These are phyloP conservation scores for Leptinotarsa tumamoca DNA, from an alignment of 2,888 invertebrate genomes.

Conservation along the genomic window DNA sequence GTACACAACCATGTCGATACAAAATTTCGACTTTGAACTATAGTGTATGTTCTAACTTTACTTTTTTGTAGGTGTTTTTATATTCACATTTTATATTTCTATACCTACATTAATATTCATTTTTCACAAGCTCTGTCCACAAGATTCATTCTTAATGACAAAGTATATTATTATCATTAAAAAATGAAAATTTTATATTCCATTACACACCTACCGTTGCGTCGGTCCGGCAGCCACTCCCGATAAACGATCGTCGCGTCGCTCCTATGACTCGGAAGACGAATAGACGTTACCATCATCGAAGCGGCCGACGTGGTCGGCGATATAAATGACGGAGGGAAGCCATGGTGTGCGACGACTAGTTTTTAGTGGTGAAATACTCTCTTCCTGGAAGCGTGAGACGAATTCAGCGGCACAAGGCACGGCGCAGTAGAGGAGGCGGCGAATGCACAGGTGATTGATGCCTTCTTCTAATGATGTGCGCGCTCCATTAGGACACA, in stretches of 20 bases:
- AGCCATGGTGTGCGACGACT: slow-evolving; percentile 29
- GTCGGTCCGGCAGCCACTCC: slow-evolving; percentile 2
- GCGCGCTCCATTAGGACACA: slow-evolving; percentile 20
- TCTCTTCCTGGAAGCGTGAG: slow-evolving; percentile 34
- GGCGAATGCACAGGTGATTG: slow-evolving; percentile 35
- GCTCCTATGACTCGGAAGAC: background rate
- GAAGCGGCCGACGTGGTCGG: background rate
- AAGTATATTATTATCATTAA: no score
- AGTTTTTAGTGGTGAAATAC: slow-evolving; percentile 27
- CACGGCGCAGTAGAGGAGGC: slow-evolving; percentile 26
- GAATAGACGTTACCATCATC: background rate
- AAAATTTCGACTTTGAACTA: no score
- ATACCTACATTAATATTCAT: no score
- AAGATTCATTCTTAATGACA: no score
- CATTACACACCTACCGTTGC: background rate
- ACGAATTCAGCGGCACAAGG: slow-evolving; percentile 24
- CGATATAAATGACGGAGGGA: slow-evolving; percentile 22
- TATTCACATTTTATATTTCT: no score
- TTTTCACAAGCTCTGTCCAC: no score
- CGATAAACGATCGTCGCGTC: background rate
- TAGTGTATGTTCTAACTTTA: no score
- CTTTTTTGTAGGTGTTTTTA: no score
- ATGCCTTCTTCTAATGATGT: slow-evolving; percentile 37
- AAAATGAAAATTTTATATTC: no score
- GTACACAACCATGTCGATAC: no score